Conservation (phyloP, 2,113 vertebrate genomes). For the Cynocephalus volans region DNA sequence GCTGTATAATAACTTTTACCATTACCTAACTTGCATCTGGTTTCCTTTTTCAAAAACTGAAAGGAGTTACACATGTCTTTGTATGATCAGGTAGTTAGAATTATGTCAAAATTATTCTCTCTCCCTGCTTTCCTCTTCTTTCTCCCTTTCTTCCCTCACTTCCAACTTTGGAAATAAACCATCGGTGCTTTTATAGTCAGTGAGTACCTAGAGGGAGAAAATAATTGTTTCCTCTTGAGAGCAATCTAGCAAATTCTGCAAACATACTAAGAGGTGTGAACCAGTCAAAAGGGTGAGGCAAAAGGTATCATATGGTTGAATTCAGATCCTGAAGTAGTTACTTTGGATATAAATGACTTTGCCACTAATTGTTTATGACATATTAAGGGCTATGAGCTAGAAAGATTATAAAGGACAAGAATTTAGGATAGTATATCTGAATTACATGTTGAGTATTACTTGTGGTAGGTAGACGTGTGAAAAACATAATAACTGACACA, state of each 20-base stretch:
- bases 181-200: neutral
- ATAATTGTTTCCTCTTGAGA: slow-evolving; percentile 37
- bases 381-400: neutral
- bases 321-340: slow-evolving; percentile 44
- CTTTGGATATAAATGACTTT: slow-evolving; percentile 36
- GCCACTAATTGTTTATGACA: slow-evolving; percentile 36
- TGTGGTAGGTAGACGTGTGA: neutral
- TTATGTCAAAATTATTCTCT: neutral
- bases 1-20: neutral
- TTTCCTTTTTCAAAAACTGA: slow-evolving; percentile 58
- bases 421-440: neutral
- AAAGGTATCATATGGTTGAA: slow-evolving; percentile 29
- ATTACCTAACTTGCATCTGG: neutral
- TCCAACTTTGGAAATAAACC: neutral
- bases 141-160: too few relatives aligned
- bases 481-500: neutral
- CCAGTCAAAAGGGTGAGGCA: neutral
- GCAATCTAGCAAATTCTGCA: slow-evolving; percentile 46
- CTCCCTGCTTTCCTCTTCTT: neutral
- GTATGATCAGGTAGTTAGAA: neutral
- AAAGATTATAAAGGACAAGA: slow-evolving; percentile 32
- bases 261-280: slow-evolving; percentile 15
- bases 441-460: neutral
- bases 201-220: neutral
- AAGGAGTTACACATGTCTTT: neutral